A percentile compares a stretch with the other conserved stretches of the same genome.
phyloP scores from a whole-genome alignment of 2,113 vertebrate genomes.

The Martes martes region DNA sequence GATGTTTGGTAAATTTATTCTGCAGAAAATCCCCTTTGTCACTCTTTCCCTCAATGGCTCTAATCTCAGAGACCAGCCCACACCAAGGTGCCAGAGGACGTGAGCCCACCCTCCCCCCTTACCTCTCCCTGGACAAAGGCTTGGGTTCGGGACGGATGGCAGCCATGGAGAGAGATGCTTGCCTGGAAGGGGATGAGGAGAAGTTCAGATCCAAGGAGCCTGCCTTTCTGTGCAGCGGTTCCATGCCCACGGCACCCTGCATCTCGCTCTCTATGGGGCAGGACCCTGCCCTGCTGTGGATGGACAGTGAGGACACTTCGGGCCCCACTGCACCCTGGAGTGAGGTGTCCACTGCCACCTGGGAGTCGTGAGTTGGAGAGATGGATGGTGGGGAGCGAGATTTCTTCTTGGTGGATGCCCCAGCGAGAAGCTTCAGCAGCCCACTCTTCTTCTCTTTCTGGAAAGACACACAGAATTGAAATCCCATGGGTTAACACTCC shows the following conservation, averaged over 20 bases:
- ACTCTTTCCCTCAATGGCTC: not conserved
- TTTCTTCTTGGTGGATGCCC: conserved; percentile 96
- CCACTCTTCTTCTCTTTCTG: conserved; percentile 97
- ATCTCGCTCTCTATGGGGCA: conserved; percentile 97
- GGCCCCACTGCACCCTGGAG: conserved; percentile 87
- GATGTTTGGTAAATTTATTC: not conserved
- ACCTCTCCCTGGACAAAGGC: conserved; percentile 95
- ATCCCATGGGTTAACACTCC: not conserved
- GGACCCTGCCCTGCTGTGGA: conserved; percentile 92
- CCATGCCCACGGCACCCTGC: conserved; percentile 94
- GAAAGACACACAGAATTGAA: conserved; percentile 66
- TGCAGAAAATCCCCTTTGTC: not conserved
- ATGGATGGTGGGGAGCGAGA: conserved; percentile 92
- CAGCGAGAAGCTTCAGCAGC: conserved; percentile 94
- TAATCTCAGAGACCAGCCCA: not conserved
- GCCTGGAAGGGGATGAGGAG: conserved; percentile 91
- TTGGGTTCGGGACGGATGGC: conserved; percentile 93
- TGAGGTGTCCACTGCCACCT: conserved; percentile 77
- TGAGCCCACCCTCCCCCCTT: not conserved
- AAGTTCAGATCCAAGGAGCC: conserved; percentile 98
- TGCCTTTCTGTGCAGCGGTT: conserved; percentile 96
- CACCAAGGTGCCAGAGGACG: not conserved
- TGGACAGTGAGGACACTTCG: conserved; percentile 82
- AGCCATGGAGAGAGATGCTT: conserved; percentile 87
- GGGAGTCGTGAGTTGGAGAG: conserved; percentile 91